Evolutionary conservation across 1,140 invertebrate species (phyloP).

Genomic region (Drosophila ohnishii): DNA sequence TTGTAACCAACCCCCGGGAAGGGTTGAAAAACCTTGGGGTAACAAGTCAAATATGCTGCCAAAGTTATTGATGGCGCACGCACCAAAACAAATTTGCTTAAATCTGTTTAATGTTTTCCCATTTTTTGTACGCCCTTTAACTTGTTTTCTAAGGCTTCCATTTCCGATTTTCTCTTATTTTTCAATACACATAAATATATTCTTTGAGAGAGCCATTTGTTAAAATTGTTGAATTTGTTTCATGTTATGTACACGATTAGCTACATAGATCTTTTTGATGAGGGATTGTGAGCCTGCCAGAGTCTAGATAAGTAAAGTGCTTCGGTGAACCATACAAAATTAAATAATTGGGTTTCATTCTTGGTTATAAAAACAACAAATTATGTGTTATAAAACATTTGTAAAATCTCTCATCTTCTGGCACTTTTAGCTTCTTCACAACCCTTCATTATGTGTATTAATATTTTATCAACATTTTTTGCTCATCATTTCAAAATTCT

Average conservation of each 20-base stretch:
- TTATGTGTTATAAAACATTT: too few species aligned
- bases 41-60: slow-evolving; percentile 73
- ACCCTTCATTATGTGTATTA: slow-evolving; percentile 4
- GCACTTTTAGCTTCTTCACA: neutral
- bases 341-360: neutral
- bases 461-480: slow-evolving; percentile 21
- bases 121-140: slow-evolving; percentile 61
- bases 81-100: slow-evolving; percentile 81
- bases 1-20: slow-evolving; percentile 19
- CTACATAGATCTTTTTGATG: slow-evolving; percentile 67
- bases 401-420: too few species aligned
- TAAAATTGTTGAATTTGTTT: slow-evolving; percentile 18
- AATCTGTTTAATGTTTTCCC: slow-evolving; percentile 79
- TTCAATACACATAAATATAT: slow-evolving; percentile 69
- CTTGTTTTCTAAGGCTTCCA: slow-evolving; percentile 4
- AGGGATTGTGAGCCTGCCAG: slow-evolving; percentile 12
- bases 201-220: slow-evolving; percentile 25
- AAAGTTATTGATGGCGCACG: slow-evolving; percentile 78
- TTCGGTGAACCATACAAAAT: too few species aligned
- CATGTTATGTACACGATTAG: slow-evolving; percentile 49
- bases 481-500: slow-evolving; percentile 19
- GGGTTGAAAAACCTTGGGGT: neutral
- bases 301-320: slow-evolving; percentile 13
- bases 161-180: slow-evolving; percentile 24
- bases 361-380: neutral